phyloP scores from a whole-genome alignment of 1,140 invertebrate species.

The Conopomorpha cramerella region DNA sequence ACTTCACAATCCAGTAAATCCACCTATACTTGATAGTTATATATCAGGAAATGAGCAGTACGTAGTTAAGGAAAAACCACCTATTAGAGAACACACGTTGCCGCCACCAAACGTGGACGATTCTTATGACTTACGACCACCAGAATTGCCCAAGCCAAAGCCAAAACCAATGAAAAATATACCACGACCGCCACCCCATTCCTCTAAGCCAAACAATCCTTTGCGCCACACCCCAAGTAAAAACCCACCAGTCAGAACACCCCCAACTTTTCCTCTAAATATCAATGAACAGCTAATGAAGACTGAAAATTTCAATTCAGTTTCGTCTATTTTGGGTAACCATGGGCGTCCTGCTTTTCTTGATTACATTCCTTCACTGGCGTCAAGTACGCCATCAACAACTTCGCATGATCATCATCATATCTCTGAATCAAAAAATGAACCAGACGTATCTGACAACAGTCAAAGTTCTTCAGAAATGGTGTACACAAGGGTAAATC shows the following conservation, averaged over 20 bases:
- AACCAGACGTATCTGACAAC: conserved; percentile 32
- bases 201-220: conserved; percentile 35
- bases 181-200: conserved; percentile 25
- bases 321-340: conserved; percentile 22
- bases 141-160: conserved; percentile 36
- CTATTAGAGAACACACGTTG: conserved; percentile 13
- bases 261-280: conserved; percentile 1
- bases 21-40: conserved; percentile 35
- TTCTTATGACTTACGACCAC: conserved; percentile 54
- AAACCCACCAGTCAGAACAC: conserved; percentile 1
- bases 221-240: conserved; percentile 14
- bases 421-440: conserved; percentile 14
- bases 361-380: conserved; percentile 50
- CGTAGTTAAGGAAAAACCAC: conserved; percentile 24
- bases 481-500: conserved; percentile 37
- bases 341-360: conserved; percentile 49
- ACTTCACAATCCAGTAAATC: conserved; percentile 38
- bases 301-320: conserved; percentile 23
- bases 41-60: conserved; percentile 40
- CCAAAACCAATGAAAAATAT: conserved; percentile 21
- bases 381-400: conserved; percentile 18
- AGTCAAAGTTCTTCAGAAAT: conserved; percentile 45
- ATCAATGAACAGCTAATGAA: conserved; percentile 16
- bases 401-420: conserved; percentile 21
- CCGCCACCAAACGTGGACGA: conserved; percentile 32